Percentiles rank a stretch among this genome's conserved stretches.
phyloP scores from a whole-genome alignment of 1,140 invertebrate genomes.

The Lasioglossum albipes region DNA sequence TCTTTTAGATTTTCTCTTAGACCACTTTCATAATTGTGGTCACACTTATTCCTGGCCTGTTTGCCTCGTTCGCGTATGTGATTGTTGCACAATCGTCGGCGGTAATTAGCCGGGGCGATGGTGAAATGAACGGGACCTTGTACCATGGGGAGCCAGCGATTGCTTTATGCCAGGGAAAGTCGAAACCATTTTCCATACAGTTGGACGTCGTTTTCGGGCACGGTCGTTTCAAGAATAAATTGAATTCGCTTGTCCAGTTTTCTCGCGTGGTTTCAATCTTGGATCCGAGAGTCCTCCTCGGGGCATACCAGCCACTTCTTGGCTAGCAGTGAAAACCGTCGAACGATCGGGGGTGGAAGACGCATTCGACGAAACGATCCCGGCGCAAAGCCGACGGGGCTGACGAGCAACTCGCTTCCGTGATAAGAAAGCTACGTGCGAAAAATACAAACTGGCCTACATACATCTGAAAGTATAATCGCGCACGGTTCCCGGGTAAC shows the following conservation, averaged over 20 bases:
- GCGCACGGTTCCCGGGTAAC: conserved; percentile 6
- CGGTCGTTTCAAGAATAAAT: background rate
- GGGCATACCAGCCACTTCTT: background rate
- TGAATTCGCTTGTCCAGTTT: background rate
- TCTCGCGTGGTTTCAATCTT: background rate
- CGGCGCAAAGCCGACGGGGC: conserved; percentile 10
- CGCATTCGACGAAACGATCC: conserved; percentile 24
- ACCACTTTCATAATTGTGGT: no score
- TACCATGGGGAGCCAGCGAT: no score
- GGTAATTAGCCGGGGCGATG: no score
- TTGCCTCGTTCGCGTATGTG: no score
- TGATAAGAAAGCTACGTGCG: conserved; percentile 41
- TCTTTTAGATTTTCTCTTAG: no score
- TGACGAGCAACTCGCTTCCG: conserved; percentile 18
- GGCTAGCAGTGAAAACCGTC: background rate
- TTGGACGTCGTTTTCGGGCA: no score
- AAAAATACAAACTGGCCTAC: conserved; percentile 25
- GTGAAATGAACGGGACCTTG: no score
- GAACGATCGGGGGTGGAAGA: background rate
- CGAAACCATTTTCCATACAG: no score
- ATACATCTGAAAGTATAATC: conserved; percentile 47
- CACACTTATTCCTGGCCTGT: no score
- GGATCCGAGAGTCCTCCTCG: background rate
- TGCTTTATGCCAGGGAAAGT: no score
- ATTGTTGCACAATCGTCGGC: no score